Evolutionary conservation across 64 coral and sea anemone species (phyloP).

Genomic region (Cladopsammia gracilis): DNA sequence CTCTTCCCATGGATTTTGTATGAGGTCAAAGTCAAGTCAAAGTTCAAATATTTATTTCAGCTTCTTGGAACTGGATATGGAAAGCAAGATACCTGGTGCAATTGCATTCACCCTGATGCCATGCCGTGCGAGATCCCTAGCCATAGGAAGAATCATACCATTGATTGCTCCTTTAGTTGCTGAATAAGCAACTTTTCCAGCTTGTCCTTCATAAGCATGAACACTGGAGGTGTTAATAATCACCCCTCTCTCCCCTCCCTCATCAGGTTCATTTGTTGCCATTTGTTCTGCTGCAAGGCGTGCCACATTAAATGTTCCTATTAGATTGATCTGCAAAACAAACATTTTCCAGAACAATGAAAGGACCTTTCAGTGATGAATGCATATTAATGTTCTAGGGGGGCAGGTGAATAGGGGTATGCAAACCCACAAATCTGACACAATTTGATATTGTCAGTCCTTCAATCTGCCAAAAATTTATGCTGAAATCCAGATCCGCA

Average conservation of each 20-base stretch:
- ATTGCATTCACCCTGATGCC: conserved; percentile 89
- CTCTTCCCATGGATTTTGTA: no score
- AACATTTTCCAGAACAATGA: neutral
- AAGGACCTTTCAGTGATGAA: no score
- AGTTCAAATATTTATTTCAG: neutral
- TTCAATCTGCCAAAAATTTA: no score
- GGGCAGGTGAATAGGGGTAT: no score
- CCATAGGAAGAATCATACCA: conserved; percentile 84
- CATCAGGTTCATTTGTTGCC: conserved; percentile 74
- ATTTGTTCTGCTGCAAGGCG: conserved; percentile 79
- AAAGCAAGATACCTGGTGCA: conserved; percentile 65
- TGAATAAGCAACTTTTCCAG: conserved; percentile 82
- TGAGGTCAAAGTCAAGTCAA: no score
- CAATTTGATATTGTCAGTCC: no score
- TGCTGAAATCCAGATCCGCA: no score
- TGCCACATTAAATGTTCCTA: conserved; percentile 84
- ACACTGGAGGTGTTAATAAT: conserved; percentile 88
- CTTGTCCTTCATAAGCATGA: conserved; percentile 86
- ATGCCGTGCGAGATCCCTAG: conserved; percentile 74
- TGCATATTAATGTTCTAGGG: no score
- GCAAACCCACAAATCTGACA: no score
- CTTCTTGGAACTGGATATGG: no score
- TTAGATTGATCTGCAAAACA: conserved; percentile 78
- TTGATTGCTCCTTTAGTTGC: conserved; percentile 86
- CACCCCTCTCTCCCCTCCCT: conserved; percentile 84